phyloP scores from a whole-genome alignment of 2,888 invertebrate species.

The Flabesymbios commensalis region DNA sequence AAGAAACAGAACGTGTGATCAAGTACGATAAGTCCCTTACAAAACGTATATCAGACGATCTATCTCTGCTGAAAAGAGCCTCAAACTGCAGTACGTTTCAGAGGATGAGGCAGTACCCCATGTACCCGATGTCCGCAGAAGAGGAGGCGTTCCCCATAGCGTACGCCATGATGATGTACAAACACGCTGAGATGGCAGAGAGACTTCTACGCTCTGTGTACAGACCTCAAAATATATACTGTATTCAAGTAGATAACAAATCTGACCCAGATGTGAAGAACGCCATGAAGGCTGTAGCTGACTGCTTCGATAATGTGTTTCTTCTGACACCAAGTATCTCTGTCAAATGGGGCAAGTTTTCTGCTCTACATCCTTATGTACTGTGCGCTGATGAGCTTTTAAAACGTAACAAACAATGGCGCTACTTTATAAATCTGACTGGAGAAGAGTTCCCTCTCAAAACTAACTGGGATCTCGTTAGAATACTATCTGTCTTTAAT shows the following conservation, averaged over 20 bases:
- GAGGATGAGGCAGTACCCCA: conserved; percentile 2
- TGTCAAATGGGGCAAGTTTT: conserved; percentile 11
- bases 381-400: conserved; percentile 12
- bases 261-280: background rate
- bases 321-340: background rate
- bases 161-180: conserved; percentile 26
- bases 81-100: conserved; percentile 3
- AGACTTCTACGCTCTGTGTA: conserved; percentile 27
- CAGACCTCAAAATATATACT: conserved; percentile 32
- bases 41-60: no score
- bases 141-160: conserved; percentile 28
- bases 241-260: conserved; percentile 29
- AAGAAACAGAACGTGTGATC: no score
- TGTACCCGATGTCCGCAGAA: conserved; percentile 11
- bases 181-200: conserved; percentile 24
- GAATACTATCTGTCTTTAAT: conserved; percentile 46
- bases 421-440: conserved; percentile 51
- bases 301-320: conserved; percentile 23
- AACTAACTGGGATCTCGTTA: conserved; percentile 52
- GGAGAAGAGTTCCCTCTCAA: conserved; percentile 54
- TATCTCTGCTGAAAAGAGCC: no score
- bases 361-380: conserved; percentile 20
- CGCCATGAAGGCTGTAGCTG: conserved; percentile 9
- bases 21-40: no score
- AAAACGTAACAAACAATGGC: conserved; percentile 20